A percentile compares a stretch with the other conserved stretches of the same genome.
Conservation (phyloP, 2,888 invertebrate genomes). For the Spilarctia lutea region DNA sequence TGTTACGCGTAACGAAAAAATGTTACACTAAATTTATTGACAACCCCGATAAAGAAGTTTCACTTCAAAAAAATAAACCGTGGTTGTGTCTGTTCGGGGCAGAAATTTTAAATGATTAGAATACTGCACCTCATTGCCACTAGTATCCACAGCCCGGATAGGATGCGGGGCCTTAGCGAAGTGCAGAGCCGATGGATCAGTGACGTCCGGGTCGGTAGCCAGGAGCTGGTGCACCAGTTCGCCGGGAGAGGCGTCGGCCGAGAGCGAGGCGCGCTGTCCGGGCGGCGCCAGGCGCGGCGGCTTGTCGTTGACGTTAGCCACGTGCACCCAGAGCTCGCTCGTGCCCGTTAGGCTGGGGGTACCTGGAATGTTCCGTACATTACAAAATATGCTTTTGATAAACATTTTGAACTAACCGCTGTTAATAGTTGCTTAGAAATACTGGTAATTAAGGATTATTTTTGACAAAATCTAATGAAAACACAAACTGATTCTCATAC, state of each 20-base stretch:
- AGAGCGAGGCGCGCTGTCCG: conserved; percentile 92
- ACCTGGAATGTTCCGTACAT: conserved; percentile 77
- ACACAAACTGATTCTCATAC: no score
- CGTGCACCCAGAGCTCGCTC: conserved; percentile 91
- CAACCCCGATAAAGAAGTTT: no score
- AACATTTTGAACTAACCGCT: no score
- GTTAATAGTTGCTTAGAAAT: background rate
- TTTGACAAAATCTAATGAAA: no score
- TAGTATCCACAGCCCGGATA: conserved; percentile 93
- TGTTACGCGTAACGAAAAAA: no score
- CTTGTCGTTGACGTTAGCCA: conserved; percentile 96
- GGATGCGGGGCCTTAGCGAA: conserved; percentile 89
- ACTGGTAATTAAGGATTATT: no score
- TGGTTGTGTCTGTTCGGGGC: no score
- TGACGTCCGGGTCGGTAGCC: conserved; percentile 93
- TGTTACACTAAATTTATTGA: no score
- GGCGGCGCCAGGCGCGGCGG: conserved; percentile 93
- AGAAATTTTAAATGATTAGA: no score
- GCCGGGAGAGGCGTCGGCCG: conserved; percentile 92
- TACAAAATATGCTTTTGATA: no score
- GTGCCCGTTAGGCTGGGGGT: conserved; percentile 93
- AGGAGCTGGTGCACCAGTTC: conserved; percentile 90
- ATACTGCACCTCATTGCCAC: conserved; percentile 89
- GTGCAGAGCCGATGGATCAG: conserved; percentile 88
- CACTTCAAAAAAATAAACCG: no score